A percentile compares a stretch with the other conserved stretches of the same genome.
phyloP scores from a whole-genome alignment of 2,797 vertebrate genomes.

The Spatula clypeata region DNA sequence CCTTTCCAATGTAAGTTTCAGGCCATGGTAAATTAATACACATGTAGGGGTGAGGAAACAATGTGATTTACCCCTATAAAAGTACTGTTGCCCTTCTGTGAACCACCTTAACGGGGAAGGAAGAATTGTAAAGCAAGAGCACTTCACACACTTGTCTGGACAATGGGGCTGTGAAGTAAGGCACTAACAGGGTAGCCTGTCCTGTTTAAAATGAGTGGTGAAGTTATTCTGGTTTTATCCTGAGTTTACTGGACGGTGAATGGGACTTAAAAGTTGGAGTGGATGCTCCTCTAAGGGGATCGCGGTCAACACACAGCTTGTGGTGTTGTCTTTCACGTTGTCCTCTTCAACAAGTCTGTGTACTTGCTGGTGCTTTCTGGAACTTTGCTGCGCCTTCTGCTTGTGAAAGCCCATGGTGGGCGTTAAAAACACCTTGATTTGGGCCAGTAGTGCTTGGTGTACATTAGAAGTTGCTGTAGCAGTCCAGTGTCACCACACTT shows the following conservation, averaged over 20 bases:
- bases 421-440: slow-evolving; percentile 43
- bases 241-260: slow-evolving; percentile 54
- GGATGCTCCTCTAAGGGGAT: slow-evolving; percentile 48
- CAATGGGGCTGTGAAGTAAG: slow-evolving; percentile 42
- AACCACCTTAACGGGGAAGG: slow-evolving; percentile 53
- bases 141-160: slow-evolving; percentile 70
- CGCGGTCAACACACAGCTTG: slow-evolving; percentile 15
- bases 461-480: slow-evolving; percentile 50
- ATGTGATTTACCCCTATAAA: slow-evolving; percentile 47
- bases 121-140: slow-evolving; percentile 63
- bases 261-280: slow-evolving; percentile 2
- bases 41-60: slow-evolving; percentile 2
- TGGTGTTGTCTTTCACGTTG: slow-evolving; percentile 46
- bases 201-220: slow-evolving; percentile 65
- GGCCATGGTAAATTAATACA: slow-evolving; percentile 42
- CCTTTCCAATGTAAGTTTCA: slow-evolving; percentile 44
- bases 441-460: slow-evolving; percentile 50
- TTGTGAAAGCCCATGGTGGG: slow-evolving; percentile 59
- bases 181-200: slow-evolving; percentile 35
- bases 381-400: slow-evolving; percentile 75
- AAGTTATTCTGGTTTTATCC: slow-evolving; percentile 44
- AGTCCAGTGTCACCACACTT: slow-evolving; percentile 25
- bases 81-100: slow-evolving; percentile 42
- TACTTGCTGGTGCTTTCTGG: slow-evolving; percentile 78
- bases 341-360: slow-evolving; percentile 75